phyloP scores from a whole-genome alignment of 2,888 invertebrate genomes.

The Apamea anceps region DNA sequence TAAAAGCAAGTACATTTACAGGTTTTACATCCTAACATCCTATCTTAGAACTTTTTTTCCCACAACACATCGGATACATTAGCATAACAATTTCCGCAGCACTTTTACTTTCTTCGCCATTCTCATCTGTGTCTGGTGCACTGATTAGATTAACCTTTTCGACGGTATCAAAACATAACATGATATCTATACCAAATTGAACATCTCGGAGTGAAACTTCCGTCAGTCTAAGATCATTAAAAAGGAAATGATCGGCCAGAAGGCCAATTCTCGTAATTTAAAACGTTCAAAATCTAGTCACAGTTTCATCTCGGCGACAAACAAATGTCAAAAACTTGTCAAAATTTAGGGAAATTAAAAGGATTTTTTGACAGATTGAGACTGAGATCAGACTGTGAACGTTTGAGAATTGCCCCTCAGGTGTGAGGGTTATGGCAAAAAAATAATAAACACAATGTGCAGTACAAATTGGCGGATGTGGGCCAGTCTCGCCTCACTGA shows the following conservation, averaged over 20 bases:
- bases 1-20: slow-evolving; percentile 9
- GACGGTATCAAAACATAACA: slow-evolving; percentile 45
- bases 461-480: slow-evolving; percentile 71
- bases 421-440: slow-evolving; percentile 43
- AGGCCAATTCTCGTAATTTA: too few species aligned
- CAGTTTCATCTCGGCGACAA: too few species aligned
- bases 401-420: background rate
- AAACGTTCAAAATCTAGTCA: too few species aligned
- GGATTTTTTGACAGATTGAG: too few species aligned
- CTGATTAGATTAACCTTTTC: slow-evolving; percentile 60
- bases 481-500: slow-evolving; percentile 68
- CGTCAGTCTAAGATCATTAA: slow-evolving; percentile 40
- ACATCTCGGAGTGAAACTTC: slow-evolving; percentile 58
- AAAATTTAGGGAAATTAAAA: too few species aligned
- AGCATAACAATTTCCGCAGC: slow-evolving; percentile 55
- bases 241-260: slow-evolving; percentile 45
- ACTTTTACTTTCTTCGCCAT: slow-evolving; percentile 62
- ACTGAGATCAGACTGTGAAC: too few species aligned
- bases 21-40: slow-evolving; percentile 23
- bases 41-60: slow-evolving; percentile 38
- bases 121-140: slow-evolving; percentile 29
- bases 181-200: slow-evolving; percentile 49
- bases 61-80: slow-evolving; percentile 53
- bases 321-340: too few species aligned
- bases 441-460: slow-evolving; percentile 47